A percentile compares a stretch with the other conserved stretches of the same genome.
Evolutionary conservation across 1,140 invertebrate species (phyloP).

Genomic region (Drosophila nigrodunni): DNA sequence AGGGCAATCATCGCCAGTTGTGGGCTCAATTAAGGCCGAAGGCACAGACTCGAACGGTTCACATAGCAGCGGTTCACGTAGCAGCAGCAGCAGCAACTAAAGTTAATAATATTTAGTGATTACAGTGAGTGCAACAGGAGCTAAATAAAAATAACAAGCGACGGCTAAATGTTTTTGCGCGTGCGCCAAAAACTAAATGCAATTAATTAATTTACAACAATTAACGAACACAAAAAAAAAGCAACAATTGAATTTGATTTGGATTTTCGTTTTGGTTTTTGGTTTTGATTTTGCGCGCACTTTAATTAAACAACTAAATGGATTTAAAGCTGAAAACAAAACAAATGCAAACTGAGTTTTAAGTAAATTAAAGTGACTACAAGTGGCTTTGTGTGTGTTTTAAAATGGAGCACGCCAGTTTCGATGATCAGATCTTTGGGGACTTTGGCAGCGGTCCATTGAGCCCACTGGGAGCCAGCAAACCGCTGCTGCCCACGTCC

Average conservation of each 20-base stretch:
- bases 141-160: conserved; percentile 17
- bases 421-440: conserved; percentile 91
- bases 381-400: conserved; percentile 16
- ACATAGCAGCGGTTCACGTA: conserved; percentile 3
- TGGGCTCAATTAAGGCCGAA: conserved; percentile 82
- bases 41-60: conserved; percentile 66
- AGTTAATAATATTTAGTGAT: conserved; percentile 21
- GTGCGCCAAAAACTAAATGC: conserved; percentile 63
- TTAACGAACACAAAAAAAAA: conserved; percentile 26
- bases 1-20: conserved; percentile 83
- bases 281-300: conserved; percentile 59
- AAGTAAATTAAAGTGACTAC: conserved; percentile 1
- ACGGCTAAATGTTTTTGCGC: conserved; percentile 45
- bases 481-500: conserved; percentile 82
- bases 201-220: conserved; percentile 79
- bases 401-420: conserved; percentile 89
- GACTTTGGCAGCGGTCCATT: conserved; percentile 86
- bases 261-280: conserved; percentile 58
- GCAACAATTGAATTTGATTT: conserved; percentile 65
- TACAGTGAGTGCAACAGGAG: conserved; percentile 26
- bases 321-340: conserved; percentile 39
- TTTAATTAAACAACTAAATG: conserved; percentile 63
- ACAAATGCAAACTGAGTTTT: conserved; percentile 11
- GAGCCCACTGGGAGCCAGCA: conserved; percentile 79
- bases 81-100: conserved; percentile 1